Percentiles rank a stretch among this genome's conserved stretches.
phyloP scores from a whole-genome alignment of 2,113 vertebrate genomes.

The Dasyornis broadbenti region DNA sequence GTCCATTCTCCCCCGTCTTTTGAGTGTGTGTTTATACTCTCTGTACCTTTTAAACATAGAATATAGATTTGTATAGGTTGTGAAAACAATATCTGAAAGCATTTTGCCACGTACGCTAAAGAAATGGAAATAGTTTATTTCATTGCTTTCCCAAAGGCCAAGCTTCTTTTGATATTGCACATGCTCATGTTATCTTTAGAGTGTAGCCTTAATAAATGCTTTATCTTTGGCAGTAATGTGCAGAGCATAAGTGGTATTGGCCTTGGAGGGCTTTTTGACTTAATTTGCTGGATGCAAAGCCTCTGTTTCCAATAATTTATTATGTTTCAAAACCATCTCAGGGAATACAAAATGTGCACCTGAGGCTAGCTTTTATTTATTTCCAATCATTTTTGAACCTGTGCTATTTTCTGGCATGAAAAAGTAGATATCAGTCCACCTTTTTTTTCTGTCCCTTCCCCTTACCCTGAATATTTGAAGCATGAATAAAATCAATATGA shows the following conservation, averaged over 20 bases:
- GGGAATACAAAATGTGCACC: slow-evolving; percentile 54
- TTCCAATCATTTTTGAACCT: slow-evolving; percentile 17
- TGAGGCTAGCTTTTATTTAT: slow-evolving; percentile 63
- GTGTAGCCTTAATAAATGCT: slow-evolving; percentile 58
- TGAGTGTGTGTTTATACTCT: not conserved
- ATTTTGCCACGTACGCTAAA: not conserved
- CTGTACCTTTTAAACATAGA: not conserved
- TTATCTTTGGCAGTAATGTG: slow-evolving; percentile 57
- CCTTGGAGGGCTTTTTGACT: slow-evolving; percentile 70
- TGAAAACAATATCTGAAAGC: not conserved
- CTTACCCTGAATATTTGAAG: not conserved
- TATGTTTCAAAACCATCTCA: slow-evolving; percentile 49
- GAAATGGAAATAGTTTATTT: not conserved
- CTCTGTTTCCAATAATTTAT: slow-evolving; percentile 69
- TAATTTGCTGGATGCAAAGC: slow-evolving; percentile 71
- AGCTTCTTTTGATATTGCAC: not conserved
- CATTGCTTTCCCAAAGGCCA: not conserved
- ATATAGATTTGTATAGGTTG: not conserved
- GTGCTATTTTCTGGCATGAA: not conserved
- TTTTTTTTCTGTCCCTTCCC: not conserved
- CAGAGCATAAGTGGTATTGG: slow-evolving; percentile 65
- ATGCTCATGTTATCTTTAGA: not conserved
- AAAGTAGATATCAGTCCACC: not conserved
- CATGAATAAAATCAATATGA: not conserved
- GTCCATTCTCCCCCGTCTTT: not conserved